These are phyloP conservation scores for Darevskia nairensis DNA, from an alignment of 2,797 vertebrate species.

Conservation along the genomic window DNA sequence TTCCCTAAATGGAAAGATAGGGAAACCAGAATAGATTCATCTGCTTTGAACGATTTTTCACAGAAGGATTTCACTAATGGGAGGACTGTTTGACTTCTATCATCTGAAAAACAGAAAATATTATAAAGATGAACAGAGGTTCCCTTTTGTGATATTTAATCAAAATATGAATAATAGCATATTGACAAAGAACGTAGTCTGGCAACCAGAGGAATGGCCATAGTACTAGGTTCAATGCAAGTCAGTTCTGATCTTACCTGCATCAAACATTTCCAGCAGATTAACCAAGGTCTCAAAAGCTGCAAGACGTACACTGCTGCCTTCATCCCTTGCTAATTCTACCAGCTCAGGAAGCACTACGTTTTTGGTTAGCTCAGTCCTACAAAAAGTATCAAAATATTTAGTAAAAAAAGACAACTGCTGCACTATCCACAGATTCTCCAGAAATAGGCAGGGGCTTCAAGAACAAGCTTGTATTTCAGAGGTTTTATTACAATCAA, in stretches of 20 bases:
- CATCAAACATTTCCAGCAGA: conserved; percentile 89
- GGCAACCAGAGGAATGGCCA: conserved; percentile 7
- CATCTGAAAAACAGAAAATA: conserved; percentile 83
- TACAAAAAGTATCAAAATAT: conserved; percentile 69
- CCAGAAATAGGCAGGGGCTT: background rate
- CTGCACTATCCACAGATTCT: background rate
- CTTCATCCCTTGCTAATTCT: conserved; percentile 89
- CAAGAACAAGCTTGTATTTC: background rate
- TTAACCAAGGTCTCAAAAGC: conserved; percentile 93
- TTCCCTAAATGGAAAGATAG: conserved; percentile 94
- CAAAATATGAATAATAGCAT: background rate
- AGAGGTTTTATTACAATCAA: no score
- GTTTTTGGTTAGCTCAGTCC: conserved; percentile 88
- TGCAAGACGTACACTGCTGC: conserved; percentile 88
- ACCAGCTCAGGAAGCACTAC: conserved; percentile 91
- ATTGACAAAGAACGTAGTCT: background rate
- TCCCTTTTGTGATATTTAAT: background rate
- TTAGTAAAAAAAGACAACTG: conserved; percentile 21
- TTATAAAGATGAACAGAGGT: background rate
- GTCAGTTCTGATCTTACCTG: conserved; percentile 77
- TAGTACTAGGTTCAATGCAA: background rate
- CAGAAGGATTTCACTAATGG: conserved; percentile 94
- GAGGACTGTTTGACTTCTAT: conserved; percentile 89
- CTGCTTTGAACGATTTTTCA: conserved; percentile 90
- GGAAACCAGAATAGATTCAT: conserved; percentile 88